Base-by-base conservation (phyloP, 1,140 invertebrate genomes). In the Ceratitis capitata region DNA sequence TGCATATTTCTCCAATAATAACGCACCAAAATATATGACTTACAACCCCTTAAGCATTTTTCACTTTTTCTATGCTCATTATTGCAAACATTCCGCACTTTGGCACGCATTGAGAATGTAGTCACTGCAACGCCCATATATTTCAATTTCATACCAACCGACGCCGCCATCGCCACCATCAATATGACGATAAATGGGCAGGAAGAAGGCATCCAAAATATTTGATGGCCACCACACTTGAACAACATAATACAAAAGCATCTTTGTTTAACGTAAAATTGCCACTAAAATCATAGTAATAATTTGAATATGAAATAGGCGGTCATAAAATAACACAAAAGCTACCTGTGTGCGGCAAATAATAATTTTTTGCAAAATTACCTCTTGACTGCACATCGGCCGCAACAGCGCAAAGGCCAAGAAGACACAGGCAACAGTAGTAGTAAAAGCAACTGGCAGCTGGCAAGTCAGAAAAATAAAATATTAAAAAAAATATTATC, bases 241-340 rank as follows among this genome's bases (percentile, higher is more conserved):
- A 39, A 9, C 39, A 78, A 39, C n/a, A n/a, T n/a, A n/a, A n/a
- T n/a, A 78, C 69, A 78, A 78, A 78, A 23, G 19, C 39, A 12
- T 6, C 19, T 78, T 78, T 78, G 35, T 78, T 56, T 78, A 12
- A 12, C 23, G n/a, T 45, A 78, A 45, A 78, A 78, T 78, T 26
- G 23, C 29, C 39, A 47, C 32, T 45, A 78, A 78, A 78, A 78
- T 23, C 42, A 78, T 78, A 78, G 45, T 35, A 78, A 78, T 78
- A 78, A n/a, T n/a, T n/a, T n/a, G n/a, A 78, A 78, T 78, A 78
- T 78, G 69, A 78, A 45, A 23, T 78, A 78, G 69, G 69, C 69
- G 69, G 39, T 78, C 69, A 78, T 78, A 47, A 78, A 78, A 10
- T 45, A 42, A 45, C 19, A 78, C 26, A 78, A 78, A 78, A 47